Percentiles rank a stretch among this genome's conserved stretches.
phyloP scores from a whole-genome alignment of 35 echinoderm and acorn worm species.

The Stichopus chloronotus region DNA sequence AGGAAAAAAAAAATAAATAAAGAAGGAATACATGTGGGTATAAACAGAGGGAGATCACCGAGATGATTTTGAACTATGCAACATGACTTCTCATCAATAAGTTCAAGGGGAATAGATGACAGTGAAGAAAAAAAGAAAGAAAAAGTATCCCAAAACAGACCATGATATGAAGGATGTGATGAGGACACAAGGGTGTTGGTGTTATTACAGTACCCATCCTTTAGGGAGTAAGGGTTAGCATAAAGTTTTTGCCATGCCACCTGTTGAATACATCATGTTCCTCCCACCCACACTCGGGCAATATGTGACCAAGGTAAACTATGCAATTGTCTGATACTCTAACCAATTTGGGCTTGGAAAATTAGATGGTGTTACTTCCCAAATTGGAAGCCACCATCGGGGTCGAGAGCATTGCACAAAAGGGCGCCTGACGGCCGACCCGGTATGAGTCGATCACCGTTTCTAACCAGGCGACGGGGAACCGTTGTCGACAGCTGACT shows the following conservation, averaged over 20 bases:
- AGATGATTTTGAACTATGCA: constrained; percentile 33
- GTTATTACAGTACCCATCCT: constrained; percentile 39
- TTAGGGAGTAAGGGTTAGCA: not conserved
- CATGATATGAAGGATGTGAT: not conserved
- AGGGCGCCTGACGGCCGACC: not conserved
- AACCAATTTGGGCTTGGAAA: constrained; percentile 40
- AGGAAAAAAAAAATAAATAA: no score
- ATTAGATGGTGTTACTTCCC: constrained; percentile 42
- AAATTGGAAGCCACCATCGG: constrained; percentile 33
- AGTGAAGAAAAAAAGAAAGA: not conserved
- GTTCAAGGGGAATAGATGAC: not conserved
- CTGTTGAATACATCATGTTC: constrained; percentile 27
- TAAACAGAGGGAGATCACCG: not conserved
- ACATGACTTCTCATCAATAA: not conserved
- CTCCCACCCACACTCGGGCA: constrained; percentile 22
- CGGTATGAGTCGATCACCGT: not conserved
- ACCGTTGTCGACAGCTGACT: not conserved
- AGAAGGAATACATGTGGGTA: no score
- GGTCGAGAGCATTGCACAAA: constrained; percentile 36
- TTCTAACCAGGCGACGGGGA: not conserved
- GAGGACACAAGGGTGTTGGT: constrained; percentile 50
- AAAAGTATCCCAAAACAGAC: no score
- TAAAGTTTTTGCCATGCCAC: not conserved
- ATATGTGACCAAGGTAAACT: constrained; percentile 34
- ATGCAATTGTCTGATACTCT: constrained; percentile 4